phyloP scores from a whole-genome alignment of 2,797 vertebrate genomes.

The Picus viridis region DNA sequence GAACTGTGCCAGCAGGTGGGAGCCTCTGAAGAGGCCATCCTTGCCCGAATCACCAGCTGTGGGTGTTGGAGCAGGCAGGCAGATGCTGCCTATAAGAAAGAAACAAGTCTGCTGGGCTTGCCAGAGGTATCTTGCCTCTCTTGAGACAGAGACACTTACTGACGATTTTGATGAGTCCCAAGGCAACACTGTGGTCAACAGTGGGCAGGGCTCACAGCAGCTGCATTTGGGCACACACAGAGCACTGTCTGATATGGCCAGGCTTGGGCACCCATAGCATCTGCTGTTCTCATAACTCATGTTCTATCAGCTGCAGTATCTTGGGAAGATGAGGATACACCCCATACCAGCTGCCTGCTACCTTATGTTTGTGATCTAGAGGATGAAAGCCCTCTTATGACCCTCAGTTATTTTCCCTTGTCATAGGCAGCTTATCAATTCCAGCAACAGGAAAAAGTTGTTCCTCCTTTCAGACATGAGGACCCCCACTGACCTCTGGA shows the following conservation, averaged over 20 bases:
- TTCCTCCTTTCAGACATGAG: neutral
- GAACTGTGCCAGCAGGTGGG: neutral
- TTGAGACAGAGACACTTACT: neutral
- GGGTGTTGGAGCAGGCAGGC: neutral
- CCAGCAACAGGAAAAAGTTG: neutral
- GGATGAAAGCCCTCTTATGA: neutral
- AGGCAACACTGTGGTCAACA: neutral
- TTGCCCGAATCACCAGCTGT: neutral
- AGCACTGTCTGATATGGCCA: neutral
- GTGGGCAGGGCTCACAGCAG: neutral
- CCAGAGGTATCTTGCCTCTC: neutral
- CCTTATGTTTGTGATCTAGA: neutral
- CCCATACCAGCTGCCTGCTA: neutral
- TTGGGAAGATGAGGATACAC: neutral
- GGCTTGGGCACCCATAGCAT: neutral
- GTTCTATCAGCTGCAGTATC: neutral
- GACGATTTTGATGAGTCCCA: neutral
- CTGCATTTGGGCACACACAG: neutral
- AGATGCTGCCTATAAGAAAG: neutral
- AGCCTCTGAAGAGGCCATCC: neutral
- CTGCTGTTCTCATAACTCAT: neutral
- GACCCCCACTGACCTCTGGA: neutral
- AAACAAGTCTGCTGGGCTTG: neutral
- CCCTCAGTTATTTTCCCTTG: neutral
- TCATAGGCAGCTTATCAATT: neutral